phyloP scores from a whole-genome alignment of 1,140 invertebrate species.

The Eriosoma lanigerum region DNA sequence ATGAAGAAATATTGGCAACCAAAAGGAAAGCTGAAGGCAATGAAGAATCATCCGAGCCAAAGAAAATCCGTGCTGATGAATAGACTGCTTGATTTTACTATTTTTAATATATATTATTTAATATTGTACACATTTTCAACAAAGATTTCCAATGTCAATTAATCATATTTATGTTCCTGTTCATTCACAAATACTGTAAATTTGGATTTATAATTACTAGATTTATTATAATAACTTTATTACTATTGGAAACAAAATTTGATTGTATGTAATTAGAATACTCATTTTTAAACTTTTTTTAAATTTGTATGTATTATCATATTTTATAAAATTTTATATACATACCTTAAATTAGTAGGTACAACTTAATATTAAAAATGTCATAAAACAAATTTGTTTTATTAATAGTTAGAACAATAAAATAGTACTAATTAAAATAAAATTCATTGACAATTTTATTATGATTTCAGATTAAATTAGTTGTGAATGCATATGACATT shows the following conservation, averaged over 20 bases:
- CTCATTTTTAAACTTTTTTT: not conserved
- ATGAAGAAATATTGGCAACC: not conserved
- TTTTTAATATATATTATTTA: not conserved
- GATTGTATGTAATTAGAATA: not conserved
- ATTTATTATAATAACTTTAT: not conserved
- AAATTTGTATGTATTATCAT: not conserved
- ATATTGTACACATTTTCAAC: not conserved
- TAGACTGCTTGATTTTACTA: not conserved
- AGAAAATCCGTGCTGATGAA: conserved; percentile 15
- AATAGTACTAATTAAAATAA: too few species aligned
- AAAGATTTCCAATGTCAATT: too few species aligned
- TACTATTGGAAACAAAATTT: not conserved
- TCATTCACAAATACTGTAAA: not conserved
- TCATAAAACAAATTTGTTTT: too few species aligned
- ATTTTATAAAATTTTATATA: too few species aligned
- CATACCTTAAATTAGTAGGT: too few species aligned
- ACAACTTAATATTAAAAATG: too few species aligned
- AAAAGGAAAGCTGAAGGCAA: conserved; percentile 17
- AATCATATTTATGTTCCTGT: conserved; percentile 10
- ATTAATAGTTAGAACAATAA: too few species aligned
- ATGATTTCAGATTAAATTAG: too few species aligned
- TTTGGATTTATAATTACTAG: not conserved
- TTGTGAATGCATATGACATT: too few species aligned
- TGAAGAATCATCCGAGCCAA: not conserved
- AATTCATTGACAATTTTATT: too few species aligned